Conservation (phyloP, 2,888 invertebrate species). For the Beris chalybata region DNA sequence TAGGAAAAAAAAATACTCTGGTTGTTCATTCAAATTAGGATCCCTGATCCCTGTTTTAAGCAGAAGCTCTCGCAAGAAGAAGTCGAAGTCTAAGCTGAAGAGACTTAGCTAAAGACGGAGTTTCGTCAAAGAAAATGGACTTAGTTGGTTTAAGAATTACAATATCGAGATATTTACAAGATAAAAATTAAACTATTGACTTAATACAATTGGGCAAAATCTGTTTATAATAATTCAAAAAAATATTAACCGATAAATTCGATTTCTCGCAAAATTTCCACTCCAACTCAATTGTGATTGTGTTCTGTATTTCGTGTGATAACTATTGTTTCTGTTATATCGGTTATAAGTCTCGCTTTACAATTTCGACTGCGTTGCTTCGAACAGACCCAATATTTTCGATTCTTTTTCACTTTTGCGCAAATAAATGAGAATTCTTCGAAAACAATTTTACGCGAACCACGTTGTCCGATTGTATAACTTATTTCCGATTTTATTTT, state of each 20-base stretch:
- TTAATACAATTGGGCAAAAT: too few species aligned
- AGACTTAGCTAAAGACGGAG: too few species aligned
- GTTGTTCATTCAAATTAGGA: too few species aligned
- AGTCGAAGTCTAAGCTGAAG: too few species aligned
- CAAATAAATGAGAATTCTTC: slow-evolving; percentile 48
- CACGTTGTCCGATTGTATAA: slow-evolving; percentile 49
- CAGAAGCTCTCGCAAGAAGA: too few species aligned
- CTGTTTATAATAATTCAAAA: too few species aligned
- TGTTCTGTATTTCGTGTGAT: slow-evolving; percentile 46
- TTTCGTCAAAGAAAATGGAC: too few species aligned
- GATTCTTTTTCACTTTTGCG: slow-evolving; percentile 46
- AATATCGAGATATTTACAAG: too few species aligned
- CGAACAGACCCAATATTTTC: slow-evolving; percentile 52
- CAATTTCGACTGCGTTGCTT: slow-evolving; percentile 50
- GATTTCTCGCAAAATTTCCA: neutral
- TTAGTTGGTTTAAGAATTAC: too few species aligned
- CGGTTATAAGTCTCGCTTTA: slow-evolving; percentile 49
- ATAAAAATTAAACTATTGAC: too few species aligned
- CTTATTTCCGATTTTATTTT: slow-evolving; percentile 33
- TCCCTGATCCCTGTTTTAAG: too few species aligned
- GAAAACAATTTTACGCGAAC: slow-evolving; percentile 48
- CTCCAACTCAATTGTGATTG: slow-evolving; percentile 42
- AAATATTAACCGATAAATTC: neutral
- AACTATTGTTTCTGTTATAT: slow-evolving; percentile 44
- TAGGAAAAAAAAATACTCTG: too few species aligned